Conservation (phyloP, 2,113 vertebrate species). For the Oryzias woworae region DNA sequence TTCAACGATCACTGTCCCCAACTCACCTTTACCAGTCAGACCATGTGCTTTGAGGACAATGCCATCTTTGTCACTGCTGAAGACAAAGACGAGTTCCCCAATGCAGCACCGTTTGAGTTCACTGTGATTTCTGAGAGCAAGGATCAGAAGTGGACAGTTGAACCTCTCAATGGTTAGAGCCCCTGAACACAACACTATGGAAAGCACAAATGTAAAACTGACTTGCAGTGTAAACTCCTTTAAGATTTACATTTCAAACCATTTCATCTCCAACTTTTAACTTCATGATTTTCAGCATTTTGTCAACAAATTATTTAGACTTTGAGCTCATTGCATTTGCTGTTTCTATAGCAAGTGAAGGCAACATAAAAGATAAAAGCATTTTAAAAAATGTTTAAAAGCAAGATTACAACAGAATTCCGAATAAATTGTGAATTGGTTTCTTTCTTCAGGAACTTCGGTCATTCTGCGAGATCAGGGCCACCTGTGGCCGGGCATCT, state of each 20-base stretch:
- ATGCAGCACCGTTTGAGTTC: slow-evolving; percentile 85
- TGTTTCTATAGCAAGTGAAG: too few relatives aligned
- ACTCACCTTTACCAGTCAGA: slow-evolving; percentile 67
- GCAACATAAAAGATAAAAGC: too few relatives aligned
- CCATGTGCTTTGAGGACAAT: slow-evolving; percentile 71
- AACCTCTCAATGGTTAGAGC: slow-evolving; percentile 79
- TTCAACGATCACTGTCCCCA: slow-evolving; percentile 84
- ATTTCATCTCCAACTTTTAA: too few relatives aligned
- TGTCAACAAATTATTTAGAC: too few relatives aligned
- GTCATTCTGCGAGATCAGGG: slow-evolving; percentile 59
- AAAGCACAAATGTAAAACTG: too few relatives aligned
- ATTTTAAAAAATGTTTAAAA: too few relatives aligned
- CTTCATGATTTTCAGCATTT: too few relatives aligned
- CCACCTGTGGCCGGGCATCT: slow-evolving; percentile 69
- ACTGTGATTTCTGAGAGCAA: slow-evolving; percentile 65
- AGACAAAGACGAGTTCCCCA: slow-evolving; percentile 81
- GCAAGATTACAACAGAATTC: too few relatives aligned
- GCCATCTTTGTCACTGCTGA: slow-evolving; percentile 79
- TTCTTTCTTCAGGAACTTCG: slow-evolving; percentile 58
- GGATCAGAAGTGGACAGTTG: slow-evolving; percentile 79
- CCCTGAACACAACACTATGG: neutral
- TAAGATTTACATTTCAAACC: too few relatives aligned
- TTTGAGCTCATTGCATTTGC: too few relatives aligned
- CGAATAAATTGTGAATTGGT: neutral
- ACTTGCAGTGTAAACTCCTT: too few relatives aligned